A percentile compares a stretch with the other conserved stretches of the same genome.
phyloP scores from a whole-genome alignment of 2,113 vertebrate species.

The Bufo gargarizans region DNA sequence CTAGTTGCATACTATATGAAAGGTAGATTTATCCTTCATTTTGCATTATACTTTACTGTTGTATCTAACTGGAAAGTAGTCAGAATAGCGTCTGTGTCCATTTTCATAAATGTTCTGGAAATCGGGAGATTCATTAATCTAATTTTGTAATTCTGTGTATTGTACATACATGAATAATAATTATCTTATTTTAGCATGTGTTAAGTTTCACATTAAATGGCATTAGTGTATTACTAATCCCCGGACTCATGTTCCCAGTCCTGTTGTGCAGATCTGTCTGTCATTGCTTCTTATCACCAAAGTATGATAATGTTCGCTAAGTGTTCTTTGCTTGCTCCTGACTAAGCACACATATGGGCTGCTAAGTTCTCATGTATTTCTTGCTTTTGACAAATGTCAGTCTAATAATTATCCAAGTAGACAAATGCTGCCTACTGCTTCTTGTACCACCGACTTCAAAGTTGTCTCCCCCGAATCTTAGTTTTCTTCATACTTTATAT shows the following conservation, averaged over 20 bases:
- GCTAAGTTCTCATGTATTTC: not conserved
- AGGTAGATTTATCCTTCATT: not conserved
- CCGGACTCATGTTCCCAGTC: not conserved
- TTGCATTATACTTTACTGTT: not conserved
- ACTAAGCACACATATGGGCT: constrained; percentile 7
- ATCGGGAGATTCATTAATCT: not conserved
- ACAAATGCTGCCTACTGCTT: not conserved
- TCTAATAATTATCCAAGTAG: constrained; percentile 4
- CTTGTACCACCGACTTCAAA: not conserved
- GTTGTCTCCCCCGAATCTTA: not conserved
- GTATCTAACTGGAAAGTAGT: not conserved
- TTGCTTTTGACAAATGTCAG: not conserved
- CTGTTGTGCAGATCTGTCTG: constrained; percentile 2
- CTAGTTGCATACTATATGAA: not conserved
- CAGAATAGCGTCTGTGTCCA: not conserved
- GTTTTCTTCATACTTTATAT: not conserved
- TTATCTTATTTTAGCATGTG: not conserved
- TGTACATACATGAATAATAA: not conserved
- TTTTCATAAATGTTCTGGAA: not conserved
- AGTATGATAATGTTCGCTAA: constrained; percentile 9
- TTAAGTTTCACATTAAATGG: constrained; percentile 16
- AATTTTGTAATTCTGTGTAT: not conserved
- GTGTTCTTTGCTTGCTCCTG: constrained; percentile 12
- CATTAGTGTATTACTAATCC: not conserved
- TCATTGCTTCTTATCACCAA: constrained; percentile 27